Percentiles rank a stretch among this genome's conserved stretches.
Conservation (phyloP, 2,113 vertebrate species). For the Bos taurus region ARS-UCD2.0 NC_037336.1:62724001-62724500, state of each 20-base stretch:
- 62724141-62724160: neutral
- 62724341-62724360: neutral
- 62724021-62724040: neutral
- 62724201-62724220: neutral
- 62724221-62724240: neutral
- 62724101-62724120: neutral
- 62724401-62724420: neutral
- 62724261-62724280: conserved; percentile 10
- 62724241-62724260: neutral
- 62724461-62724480: neutral
- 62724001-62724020: neutral
- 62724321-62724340: neutral
- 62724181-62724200: neutral
- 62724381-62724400: neutral
- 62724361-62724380: neutral
- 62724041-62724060: neutral
- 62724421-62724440: neutral
- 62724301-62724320: conserved; percentile 31
- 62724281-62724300: neutral
- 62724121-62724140: neutral
- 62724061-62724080: conserved; percentile 6
- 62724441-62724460: neutral
- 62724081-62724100: neutral
- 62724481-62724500: neutral
- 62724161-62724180: neutral